A percentile compares a stretch with the other conserved stretches of the same genome.
Evolutionary conservation across 2,797 vertebrate genomes (phyloP).

Genomic region (Hippopotamyrus pictus): DNA sequence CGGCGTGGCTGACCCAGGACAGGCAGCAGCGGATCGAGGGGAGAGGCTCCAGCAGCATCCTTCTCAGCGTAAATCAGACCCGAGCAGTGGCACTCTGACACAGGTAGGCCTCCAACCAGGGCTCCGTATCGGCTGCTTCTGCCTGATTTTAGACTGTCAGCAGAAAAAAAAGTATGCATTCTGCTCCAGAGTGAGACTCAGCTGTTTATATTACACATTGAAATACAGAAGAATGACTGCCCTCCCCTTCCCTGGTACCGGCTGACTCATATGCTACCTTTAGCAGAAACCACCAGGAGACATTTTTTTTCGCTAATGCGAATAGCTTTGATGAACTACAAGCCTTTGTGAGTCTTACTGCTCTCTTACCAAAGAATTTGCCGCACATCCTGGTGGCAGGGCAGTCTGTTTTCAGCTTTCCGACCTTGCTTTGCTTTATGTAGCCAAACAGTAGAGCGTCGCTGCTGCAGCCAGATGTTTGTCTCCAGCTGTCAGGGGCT

Average conservation of each 20-base stretch:
- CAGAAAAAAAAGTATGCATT: not conserved
- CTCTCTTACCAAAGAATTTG: not conserved
- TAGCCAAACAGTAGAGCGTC: not conserved
- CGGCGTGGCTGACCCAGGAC: not conserved
- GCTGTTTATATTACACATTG: not conserved
- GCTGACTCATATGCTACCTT: not conserved
- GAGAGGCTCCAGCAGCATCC: not conserved
- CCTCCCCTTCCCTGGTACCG: not conserved
- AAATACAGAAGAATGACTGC: not conserved
- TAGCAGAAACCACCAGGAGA: not conserved
- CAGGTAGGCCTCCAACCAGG: not conserved
- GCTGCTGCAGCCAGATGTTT: not conserved
- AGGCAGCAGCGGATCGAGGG: not conserved
- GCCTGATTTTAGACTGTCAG: not conserved
- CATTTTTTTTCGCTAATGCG: not conserved
- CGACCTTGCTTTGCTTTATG: not conserved
- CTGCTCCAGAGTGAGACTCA: not conserved
- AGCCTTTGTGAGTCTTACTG: not conserved
- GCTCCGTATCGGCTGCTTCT: not conserved
- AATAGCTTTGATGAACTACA: not conserved
- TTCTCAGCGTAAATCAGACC: not conserved
- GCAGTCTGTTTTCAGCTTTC: not conserved
- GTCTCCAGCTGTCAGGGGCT: not conserved
- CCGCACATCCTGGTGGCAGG: not conserved
- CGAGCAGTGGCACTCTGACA: not conserved